A percentile compares a stretch with the other conserved stretches of the same genome.
Conservation (phyloP, 2,888 invertebrate species). For the Biston stratarius region DNA sequence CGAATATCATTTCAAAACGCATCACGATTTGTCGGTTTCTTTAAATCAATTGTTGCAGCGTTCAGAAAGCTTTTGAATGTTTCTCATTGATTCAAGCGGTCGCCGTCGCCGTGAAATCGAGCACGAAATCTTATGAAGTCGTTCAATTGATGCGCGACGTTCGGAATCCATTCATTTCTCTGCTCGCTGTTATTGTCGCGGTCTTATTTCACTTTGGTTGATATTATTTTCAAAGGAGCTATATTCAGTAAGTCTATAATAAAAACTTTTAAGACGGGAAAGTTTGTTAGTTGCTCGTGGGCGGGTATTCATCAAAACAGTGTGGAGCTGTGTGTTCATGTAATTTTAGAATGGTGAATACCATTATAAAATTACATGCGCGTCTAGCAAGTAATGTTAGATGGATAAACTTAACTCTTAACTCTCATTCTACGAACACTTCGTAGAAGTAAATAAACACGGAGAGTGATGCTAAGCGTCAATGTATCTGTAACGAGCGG, state of each 20-base stretch:
- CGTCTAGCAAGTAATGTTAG: no score
- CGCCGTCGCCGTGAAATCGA: constrained; percentile 41
- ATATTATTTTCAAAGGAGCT: background rate
- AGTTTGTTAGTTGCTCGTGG: background rate
- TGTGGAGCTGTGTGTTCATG: no score
- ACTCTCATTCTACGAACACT: background rate
- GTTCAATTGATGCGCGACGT: constrained; percentile 49
- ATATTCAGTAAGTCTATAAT: no score
- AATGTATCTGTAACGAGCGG: constrained; percentile 41
- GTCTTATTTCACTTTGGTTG: background rate
- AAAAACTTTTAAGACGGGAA: background rate
- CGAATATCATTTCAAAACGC: background rate
- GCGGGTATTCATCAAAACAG: no score
- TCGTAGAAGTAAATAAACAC: constrained; percentile 2
- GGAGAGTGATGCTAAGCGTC: background rate
- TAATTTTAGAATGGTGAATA: no score
- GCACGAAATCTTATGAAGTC: constrained; percentile 59
- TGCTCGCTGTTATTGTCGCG: background rate
- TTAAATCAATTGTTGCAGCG: constrained; percentile 37
- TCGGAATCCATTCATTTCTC: constrained; percentile 40
- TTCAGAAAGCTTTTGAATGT: constrained; percentile 35
- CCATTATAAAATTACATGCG: no score
- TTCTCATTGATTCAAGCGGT: constrained; percentile 17
- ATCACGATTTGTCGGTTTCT: constrained; percentile 18
- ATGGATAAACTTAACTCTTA: no score